Percentiles rank a stretch among this genome's conserved stretches.
These are phyloP conservation scores for Fopius arisanus DNA, from an alignment of 1,140 invertebrate genomes.

Conservation along the genomic window DNA sequence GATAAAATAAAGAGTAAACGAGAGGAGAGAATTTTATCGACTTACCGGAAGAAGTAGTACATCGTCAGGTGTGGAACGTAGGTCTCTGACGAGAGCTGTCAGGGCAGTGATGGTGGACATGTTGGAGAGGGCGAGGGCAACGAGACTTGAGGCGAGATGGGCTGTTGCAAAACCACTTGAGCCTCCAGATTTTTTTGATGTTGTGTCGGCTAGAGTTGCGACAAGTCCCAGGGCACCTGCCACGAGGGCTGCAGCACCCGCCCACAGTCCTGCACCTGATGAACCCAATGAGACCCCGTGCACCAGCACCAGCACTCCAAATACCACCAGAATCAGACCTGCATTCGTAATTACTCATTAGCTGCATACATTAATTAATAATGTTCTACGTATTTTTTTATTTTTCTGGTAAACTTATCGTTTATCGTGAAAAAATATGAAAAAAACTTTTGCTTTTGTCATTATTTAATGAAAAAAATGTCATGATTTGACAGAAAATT, in stretches of 20 bases:
- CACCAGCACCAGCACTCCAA: constrained; percentile 61
- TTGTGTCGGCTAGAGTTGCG: constrained; percentile 50
- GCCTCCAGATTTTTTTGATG: constrained; percentile 7
- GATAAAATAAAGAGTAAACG: not conserved
- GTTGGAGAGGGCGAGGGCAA: constrained; percentile 58
- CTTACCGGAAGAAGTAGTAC: constrained; percentile 43
- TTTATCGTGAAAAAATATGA: too few relatives aligned
- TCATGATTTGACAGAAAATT: too few relatives aligned
- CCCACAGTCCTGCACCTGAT: constrained; percentile 65
- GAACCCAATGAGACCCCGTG: constrained; percentile 61
- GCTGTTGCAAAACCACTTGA: constrained; percentile 57
- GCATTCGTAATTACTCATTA: too few relatives aligned
- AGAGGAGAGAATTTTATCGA: constrained; percentile 16
- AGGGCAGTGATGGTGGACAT: constrained; percentile 62
- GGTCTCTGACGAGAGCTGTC: constrained; percentile 58
- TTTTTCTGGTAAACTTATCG: too few relatives aligned
- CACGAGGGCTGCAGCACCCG: constrained; percentile 61
- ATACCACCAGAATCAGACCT: constrained; percentile 63
- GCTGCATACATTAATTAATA: too few relatives aligned
- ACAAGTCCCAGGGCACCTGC: constrained; percentile 59
- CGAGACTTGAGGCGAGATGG: constrained; percentile 57
- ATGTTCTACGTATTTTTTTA: too few relatives aligned
- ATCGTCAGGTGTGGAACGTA: constrained; percentile 43
- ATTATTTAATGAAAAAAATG: too few relatives aligned
- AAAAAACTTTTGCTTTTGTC: too few relatives aligned